Base-by-base conservation (phyloP, 2,113 vertebrate species). In the Dasyprocta punctata region DNA sequence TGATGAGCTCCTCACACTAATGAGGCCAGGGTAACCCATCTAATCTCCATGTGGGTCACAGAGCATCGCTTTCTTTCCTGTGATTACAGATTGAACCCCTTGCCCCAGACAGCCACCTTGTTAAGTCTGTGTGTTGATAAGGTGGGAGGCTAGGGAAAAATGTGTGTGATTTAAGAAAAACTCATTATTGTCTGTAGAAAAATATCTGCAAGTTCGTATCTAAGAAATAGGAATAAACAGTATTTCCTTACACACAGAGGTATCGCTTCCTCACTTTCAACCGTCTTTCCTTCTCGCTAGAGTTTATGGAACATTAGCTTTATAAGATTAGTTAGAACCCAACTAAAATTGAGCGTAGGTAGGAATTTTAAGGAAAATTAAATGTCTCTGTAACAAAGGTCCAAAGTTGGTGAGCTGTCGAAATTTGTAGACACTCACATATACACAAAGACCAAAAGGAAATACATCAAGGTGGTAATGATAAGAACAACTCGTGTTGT, bases 361-460 rank as follows among this genome's bases (percentile, higher is more conserved):
- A 13, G 81, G 47, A 78, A 89, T 65, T 90, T 94, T 54, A 54
- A 83, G 71, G 78, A 92, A 85, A 69, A 89, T 52, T 81, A 41
- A 67, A 71, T 38, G 75, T 61, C 61, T 87, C 33, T 22, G 0
- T n/a, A 86, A 65, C 77, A 60, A 69, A 58, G 54, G 33, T 28
- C 19, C 77, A 58, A 5, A 22, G 61, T 13, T 12, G 41, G 81
- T 38, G 22, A 69, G 47, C 77, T 71, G 6, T 7, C 19, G 22
- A 80, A 30, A 30, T 60, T 44, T 82, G 30, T 54, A 56, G 33
- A 69, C 22, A 17, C 58, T 41, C 19, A 61, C 9, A 7, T 5
- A 3, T 20, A 5, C 17, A 49, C 17, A 30, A 11, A 71, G 80
- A 71, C 33, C 26, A 24, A 24, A 41, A 22, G 73, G 82, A 71